These are phyloP conservation scores for Oligia strigilis DNA, from an alignment of 2,888 invertebrate genomes.

Conservation along the genomic window DNA sequence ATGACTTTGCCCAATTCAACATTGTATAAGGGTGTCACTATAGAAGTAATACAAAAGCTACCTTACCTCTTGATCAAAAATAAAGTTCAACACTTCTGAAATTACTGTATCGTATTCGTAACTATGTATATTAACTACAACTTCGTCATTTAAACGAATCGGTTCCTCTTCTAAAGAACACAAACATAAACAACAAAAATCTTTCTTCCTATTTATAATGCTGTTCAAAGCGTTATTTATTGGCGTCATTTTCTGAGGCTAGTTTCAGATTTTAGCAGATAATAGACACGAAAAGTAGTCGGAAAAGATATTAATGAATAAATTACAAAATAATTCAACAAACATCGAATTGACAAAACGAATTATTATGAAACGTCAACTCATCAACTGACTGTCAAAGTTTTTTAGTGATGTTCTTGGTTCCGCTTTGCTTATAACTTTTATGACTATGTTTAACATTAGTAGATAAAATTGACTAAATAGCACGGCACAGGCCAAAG, in stretches of 20 bases:
- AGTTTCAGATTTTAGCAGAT: neutral
- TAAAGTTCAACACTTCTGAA: conserved; percentile 72
- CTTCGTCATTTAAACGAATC: conserved; percentile 73
- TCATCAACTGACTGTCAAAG: too few relatives aligned
- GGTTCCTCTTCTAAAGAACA: conserved; percentile 66
- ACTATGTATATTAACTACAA: conserved; percentile 68
- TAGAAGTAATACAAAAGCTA: neutral
- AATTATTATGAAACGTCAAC: conserved; percentile 2
- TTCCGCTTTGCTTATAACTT: too few relatives aligned
- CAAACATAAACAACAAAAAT: conserved; percentile 81
- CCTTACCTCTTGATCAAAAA: conserved; percentile 77
- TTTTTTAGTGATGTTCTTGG: conserved; percentile 8
- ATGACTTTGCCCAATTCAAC: neutral
- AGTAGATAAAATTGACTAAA: neutral
- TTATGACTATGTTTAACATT: neutral
- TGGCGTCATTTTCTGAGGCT: conserved; percentile 62
- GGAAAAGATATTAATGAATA: neutral
- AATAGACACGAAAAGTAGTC: neutral
- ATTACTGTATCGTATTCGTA: conserved; percentile 69
- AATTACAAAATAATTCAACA: neutral
- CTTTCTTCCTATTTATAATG: conserved; percentile 72
- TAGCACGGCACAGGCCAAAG: too few relatives aligned
- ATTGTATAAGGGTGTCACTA: neutral
- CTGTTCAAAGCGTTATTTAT: conserved; percentile 70
- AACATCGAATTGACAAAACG: neutral